These are phyloP conservation scores for Nephrocerus scutellatus DNA, from an alignment of 2,888 invertebrate genomes.

Conservation along the genomic window DNA sequence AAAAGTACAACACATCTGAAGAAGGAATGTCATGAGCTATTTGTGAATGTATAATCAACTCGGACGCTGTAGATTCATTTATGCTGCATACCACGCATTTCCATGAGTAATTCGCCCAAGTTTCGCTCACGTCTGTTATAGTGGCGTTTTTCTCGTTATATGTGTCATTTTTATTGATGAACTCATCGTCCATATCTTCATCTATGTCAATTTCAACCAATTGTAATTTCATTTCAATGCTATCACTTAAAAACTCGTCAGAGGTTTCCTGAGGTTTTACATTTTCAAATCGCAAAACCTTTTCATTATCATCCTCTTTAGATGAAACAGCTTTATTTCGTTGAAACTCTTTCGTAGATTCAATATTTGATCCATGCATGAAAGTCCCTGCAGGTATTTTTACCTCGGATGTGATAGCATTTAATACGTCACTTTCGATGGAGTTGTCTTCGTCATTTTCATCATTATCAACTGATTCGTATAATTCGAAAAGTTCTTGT, in stretches of 20 bases:
- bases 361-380: no score
- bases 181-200: neutral
- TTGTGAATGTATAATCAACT: conserved; percentile 16
- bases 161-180: no score
- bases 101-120: conserved; percentile 26
- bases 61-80: no score
- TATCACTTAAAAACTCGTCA: no score
- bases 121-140: no score
- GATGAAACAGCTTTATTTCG: conserved; percentile 2
- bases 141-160: no score
- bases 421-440: no score
- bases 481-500: no score
- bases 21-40: conserved; percentile 6
- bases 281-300: conserved; percentile 4
- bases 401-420: no score
- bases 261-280: conserved; percentile 4
- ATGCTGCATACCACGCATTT: no score
- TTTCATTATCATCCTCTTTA: conserved; percentile 3
- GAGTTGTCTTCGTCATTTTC: neutral
- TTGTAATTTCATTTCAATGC: no score
- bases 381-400: no score
- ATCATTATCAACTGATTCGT: neutral
- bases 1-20: conserved; percentile 25
- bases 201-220: conserved; percentile 2
- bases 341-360: neutral